A percentile compares a stretch with the other conserved stretches of the same genome.
Evolutionary conservation across 2,888 invertebrate species (phyloP).

Genomic region (Parelbella ahira): DNA sequence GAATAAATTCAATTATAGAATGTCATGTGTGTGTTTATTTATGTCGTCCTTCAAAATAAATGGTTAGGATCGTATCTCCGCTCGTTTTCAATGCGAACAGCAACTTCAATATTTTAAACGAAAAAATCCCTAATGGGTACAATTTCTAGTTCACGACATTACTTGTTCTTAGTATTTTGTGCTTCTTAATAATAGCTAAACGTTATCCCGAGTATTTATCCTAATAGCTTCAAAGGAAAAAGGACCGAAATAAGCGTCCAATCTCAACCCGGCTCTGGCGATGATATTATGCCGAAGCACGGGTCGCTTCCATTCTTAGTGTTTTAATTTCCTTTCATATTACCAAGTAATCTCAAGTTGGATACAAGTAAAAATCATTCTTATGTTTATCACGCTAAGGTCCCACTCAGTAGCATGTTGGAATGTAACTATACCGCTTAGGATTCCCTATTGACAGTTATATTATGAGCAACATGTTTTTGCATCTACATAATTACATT

Average conservation of each 20-base stretch:
- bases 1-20: too few species aligned
- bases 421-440: slow-evolving; percentile 24
- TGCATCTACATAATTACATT: slow-evolving; percentile 29
- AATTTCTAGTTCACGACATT: too few species aligned
- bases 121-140: too few species aligned
- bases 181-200: slow-evolving; percentile 12
- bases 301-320: slow-evolving; percentile 35
- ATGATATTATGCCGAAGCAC: slow-evolving; percentile 36
- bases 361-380: slow-evolving; percentile 2
- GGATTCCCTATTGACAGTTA: slow-evolving; percentile 34
- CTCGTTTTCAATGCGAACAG: too few species aligned
- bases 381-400: too few species aligned
- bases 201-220: slow-evolving; percentile 17
- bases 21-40: too few species aligned
- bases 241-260: slow-evolving; percentile 28
- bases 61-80: too few species aligned
- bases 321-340: slow-evolving; percentile 37
- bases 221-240: slow-evolving; percentile 23
- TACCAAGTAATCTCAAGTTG: slow-evolving; percentile 7
- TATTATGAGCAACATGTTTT: slow-evolving; percentile 31
- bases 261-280: slow-evolving; percentile 29
- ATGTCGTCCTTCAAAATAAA: too few species aligned
- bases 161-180: slow-evolving; percentile 1
- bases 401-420: too few species aligned
- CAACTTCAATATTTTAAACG: too few species aligned